These are phyloP conservation scores for Melangyna quadrimaculata DNA, from an alignment of 2,888 invertebrate genomes.

Conservation along the genomic window DNA sequence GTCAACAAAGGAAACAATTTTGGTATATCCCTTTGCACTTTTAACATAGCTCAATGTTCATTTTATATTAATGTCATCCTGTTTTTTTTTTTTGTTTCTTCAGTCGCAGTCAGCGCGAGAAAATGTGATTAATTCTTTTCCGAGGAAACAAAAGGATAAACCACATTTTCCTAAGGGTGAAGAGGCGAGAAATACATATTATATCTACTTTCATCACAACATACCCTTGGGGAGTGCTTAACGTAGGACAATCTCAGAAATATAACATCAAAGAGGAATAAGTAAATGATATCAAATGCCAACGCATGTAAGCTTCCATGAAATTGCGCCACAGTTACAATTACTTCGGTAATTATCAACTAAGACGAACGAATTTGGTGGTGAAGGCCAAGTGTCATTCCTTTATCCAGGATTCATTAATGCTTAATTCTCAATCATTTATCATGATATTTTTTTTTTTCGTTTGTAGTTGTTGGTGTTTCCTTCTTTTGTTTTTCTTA, in stretches of 20 bases:
- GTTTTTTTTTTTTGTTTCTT: background rate
- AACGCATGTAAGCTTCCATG: slow-evolving; percentile 50
- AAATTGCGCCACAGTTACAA: slow-evolving; percentile 40
- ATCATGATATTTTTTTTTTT: slow-evolving; percentile 1
- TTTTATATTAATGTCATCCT: slow-evolving; percentile 1
- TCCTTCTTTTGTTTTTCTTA: background rate
- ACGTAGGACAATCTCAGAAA: slow-evolving; percentile 11
- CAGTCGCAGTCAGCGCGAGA: background rate
- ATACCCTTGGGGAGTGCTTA: background rate
- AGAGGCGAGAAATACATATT: background rate
- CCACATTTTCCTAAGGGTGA: background rate
- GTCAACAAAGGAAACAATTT: background rate
- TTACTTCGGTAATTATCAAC: slow-evolving; percentile 50
- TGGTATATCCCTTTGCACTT: background rate
- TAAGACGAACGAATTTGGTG: slow-evolving; percentile 12
- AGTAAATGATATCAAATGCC: slow-evolving; percentile 32
- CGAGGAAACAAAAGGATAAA: background rate
- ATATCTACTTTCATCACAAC: background rate
- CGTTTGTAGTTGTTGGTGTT: too few species aligned
- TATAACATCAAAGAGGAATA: background rate
- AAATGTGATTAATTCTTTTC: slow-evolving; percentile 17
- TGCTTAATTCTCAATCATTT: slow-evolving; percentile 31
- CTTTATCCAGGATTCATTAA: slow-evolving; percentile 38
- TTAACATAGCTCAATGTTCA: background rate
- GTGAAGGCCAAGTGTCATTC: slow-evolving; percentile 44